Percentiles rank a stretch among this genome's conserved stretches.
Conservation (phyloP, 2,797 vertebrate species). For the Gymnoscopelus microlampas region DNA sequence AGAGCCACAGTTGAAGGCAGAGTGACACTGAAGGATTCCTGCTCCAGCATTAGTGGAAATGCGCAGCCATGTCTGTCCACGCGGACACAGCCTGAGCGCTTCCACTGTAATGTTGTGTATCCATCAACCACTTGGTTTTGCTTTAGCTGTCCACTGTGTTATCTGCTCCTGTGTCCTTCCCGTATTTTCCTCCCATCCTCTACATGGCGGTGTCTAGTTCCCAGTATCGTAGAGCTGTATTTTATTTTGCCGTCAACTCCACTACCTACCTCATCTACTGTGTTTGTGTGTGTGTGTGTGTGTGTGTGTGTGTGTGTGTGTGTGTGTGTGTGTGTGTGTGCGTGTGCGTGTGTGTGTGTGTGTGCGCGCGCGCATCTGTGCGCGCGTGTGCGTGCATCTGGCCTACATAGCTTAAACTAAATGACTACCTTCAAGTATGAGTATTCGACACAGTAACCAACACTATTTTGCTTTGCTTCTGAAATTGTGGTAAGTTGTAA, state of each 20-base stretch:
- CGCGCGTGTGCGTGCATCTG: conserved; percentile 22
- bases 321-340: background rate
- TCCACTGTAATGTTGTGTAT: conserved; percentile 69
- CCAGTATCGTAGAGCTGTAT: conserved; percentile 29
- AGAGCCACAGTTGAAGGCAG: conserved; percentile 61
- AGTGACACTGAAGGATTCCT: conserved; percentile 75
- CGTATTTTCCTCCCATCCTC: conserved; percentile 35
- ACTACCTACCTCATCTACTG: conserved; percentile 26
- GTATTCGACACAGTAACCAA: background rate
- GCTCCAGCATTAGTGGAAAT: conserved; percentile 77
- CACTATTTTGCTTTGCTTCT: no score
- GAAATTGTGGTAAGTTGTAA: conserved; percentile 65
- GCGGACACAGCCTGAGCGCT: conserved; percentile 62
- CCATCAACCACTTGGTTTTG: conserved; percentile 51
- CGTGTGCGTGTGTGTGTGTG: conserved; percentile 13
- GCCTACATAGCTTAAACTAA: conserved; percentile 31
- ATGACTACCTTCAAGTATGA: conserved; percentile 25
- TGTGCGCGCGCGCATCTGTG: background rate
- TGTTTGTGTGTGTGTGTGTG: background rate
- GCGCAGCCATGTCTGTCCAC: conserved; percentile 48
- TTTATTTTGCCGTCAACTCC: conserved; percentile 34
- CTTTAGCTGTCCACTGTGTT: conserved; percentile 23
- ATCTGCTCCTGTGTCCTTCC: conserved; percentile 11
- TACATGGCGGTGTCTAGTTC: conserved; percentile 31
- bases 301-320: background rate